Conservation (phyloP, 2,113 vertebrate genomes). For the Orthonyx spaldingii region DNA sequence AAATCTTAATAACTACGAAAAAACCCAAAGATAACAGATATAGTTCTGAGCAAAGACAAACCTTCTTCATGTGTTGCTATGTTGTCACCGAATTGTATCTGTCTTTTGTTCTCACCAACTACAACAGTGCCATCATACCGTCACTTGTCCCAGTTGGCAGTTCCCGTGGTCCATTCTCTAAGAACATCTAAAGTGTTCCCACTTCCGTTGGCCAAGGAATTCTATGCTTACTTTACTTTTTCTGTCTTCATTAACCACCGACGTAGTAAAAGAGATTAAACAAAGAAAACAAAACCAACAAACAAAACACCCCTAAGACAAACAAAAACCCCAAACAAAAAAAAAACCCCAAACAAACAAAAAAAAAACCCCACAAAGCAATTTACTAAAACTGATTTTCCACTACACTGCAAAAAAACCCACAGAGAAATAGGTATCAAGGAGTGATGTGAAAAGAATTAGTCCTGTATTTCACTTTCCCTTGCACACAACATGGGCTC, state of each 20-base stretch:
- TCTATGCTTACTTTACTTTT: neutral
- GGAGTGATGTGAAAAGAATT: neutral
- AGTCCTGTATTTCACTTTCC: neutral
- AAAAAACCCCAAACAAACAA: neutral
- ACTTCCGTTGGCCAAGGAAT: neutral
- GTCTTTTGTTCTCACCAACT: neutral
- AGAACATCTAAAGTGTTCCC: neutral
- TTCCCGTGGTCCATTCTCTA: neutral
- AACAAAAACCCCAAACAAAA: too few relatives aligned
- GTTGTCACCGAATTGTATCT: fast-evolving
- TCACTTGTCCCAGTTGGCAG: neutral
- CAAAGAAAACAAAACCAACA: neutral
- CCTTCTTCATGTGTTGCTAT: neutral
- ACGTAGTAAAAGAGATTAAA: neutral
- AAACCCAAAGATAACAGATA: neutral
- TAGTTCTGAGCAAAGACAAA: neutral
- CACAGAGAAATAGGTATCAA: neutral
- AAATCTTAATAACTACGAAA: neutral
- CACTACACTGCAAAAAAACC: neutral
- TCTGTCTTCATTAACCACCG: neutral
- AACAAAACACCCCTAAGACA: too few relatives aligned
- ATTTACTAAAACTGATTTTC: neutral
- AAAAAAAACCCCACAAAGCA: neutral
- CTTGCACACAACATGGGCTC: neutral
- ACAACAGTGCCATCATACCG: neutral